Evolutionary conservation across 2,888 invertebrate species (phyloP).

Genomic region (Calameuta filiformis): DNA sequence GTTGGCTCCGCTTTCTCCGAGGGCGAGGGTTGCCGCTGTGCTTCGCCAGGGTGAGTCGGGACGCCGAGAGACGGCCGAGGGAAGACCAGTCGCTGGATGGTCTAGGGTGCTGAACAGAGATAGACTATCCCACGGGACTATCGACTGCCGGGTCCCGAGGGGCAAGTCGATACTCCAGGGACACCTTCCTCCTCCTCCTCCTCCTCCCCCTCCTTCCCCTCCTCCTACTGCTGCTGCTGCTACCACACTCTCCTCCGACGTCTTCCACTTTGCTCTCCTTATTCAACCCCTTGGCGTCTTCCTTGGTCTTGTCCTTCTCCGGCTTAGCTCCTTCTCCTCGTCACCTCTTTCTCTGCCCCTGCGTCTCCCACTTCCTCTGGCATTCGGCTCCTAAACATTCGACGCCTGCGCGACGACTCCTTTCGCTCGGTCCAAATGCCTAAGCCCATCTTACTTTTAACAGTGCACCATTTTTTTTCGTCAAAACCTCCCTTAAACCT

Average conservation of each 20-base stretch:
- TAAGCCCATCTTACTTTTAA: not conserved
- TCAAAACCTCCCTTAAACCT: not conserved
- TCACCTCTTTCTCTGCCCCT: slow-evolving; percentile 16
- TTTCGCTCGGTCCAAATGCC: slow-evolving; percentile 12
- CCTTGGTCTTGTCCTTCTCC: not conserved
- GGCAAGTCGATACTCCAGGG: slow-evolving; percentile 66
- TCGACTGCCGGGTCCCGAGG: slow-evolving; percentile 65
- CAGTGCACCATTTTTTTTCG: not conserved
- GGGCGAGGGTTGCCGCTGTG: not conserved
- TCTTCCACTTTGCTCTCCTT: slow-evolving; percentile 11
- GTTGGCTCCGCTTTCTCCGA: not conserved
- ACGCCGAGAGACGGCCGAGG: slow-evolving; percentile 32
- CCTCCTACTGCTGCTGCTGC: slow-evolving; percentile 1
- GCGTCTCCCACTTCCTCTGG: slow-evolving; percentile 48
- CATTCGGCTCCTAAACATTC: slow-evolving; percentile 57
- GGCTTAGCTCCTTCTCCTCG: not conserved
- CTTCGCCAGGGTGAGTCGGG: slow-evolving; percentile 8
- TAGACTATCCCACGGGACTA: slow-evolving; percentile 63
- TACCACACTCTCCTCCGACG: slow-evolving; percentile 9
- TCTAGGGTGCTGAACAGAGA: slow-evolving; percentile 42
- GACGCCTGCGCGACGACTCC: slow-evolving; percentile 53
- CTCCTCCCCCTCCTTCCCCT: too few relatives aligned
- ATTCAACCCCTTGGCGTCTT: not conserved
- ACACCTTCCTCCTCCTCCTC: slow-evolving; percentile 39
- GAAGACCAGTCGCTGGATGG: slow-evolving; percentile 19